These are phyloP conservation scores for Acrossocheilus wenchowensis DNA, from an alignment of 2,797 vertebrate species.

Conservation along the genomic window DNA sequence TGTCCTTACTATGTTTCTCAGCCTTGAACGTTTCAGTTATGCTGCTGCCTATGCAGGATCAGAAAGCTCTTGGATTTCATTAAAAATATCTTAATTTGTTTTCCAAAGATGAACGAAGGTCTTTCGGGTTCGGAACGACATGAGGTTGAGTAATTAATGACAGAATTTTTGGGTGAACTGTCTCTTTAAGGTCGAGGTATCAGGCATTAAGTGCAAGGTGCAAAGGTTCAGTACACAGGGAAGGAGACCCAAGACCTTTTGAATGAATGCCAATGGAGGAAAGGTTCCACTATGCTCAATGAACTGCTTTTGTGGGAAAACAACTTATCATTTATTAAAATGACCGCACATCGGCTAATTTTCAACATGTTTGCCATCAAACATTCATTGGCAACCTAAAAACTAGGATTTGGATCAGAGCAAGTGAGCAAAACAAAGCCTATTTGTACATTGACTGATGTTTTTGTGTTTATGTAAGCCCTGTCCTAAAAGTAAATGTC, in stretches of 20 bases:
- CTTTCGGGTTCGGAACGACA: too few species aligned
- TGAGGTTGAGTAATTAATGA: too few species aligned
- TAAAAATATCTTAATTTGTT: too few species aligned
- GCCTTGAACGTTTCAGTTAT: too few species aligned
- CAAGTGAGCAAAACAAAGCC: background rate
- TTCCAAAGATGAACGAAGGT: too few species aligned
- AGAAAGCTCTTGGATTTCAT: too few species aligned
- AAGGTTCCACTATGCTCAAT: background rate
- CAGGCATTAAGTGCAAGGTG: too few species aligned
- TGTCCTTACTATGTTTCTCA: too few species aligned
- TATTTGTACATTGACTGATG: background rate
- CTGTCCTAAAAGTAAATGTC: background rate
- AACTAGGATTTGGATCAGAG: background rate
- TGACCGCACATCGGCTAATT: background rate
- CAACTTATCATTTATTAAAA: background rate
- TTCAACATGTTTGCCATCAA: background rate
- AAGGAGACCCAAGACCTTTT: background rate
- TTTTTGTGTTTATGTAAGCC: slow-evolving; percentile 1
- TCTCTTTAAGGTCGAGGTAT: background rate
- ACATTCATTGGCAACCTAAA: background rate
- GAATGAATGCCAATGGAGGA: background rate
- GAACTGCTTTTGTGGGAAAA: background rate
- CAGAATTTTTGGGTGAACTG: background rate
- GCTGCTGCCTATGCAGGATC: too few species aligned
- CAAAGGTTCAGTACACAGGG: background rate